Evolutionary conservation across 2,113 vertebrate species (phyloP).

Genomic region (Vimba vimba): DNA sequence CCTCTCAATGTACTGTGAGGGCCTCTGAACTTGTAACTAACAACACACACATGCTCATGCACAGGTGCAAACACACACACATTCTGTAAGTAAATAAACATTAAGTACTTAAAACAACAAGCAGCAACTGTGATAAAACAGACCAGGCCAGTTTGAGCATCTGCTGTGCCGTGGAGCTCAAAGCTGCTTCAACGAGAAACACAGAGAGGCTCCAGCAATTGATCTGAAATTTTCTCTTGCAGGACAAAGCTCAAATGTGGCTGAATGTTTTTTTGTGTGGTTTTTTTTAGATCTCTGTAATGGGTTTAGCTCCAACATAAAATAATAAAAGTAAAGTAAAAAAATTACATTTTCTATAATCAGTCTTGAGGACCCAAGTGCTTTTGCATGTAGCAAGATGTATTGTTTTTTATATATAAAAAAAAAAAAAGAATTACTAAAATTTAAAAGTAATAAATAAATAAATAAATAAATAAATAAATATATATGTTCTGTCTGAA

Average conservation of each 20-base stretch:
- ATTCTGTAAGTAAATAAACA: slow-evolving; percentile 36
- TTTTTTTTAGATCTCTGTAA: neutral
- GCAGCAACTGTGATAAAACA: slow-evolving; percentile 37
- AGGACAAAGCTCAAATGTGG: neutral
- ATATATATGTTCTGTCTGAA: neutral
- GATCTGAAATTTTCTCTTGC: neutral
- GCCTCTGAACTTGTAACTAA: neutral
- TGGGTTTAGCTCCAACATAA: neutral
- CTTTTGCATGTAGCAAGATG: neutral
- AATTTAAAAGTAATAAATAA: neutral
- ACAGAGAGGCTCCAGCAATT: neutral
- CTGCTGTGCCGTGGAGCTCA: slow-evolving; percentile 14
- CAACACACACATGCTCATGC: slow-evolving; percentile 5
- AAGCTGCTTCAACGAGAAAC: neutral
- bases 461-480: too few species aligned
- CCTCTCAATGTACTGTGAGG: too few species aligned
- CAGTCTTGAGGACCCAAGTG: neutral
- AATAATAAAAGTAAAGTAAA: neutral
- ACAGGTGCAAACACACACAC: slow-evolving; percentile 34
- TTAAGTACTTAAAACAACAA: slow-evolving; percentile 39
- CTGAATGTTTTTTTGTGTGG: neutral
- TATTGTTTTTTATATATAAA: neutral
- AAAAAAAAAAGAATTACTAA: neutral
- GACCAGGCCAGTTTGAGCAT: slow-evolving; percentile 33
- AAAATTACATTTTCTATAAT: neutral